A percentile compares a stretch with the other conserved stretches of the same genome.
Conservation (phyloP, 2,797 vertebrate species). For the Megaceryle alcyon region DNA sequence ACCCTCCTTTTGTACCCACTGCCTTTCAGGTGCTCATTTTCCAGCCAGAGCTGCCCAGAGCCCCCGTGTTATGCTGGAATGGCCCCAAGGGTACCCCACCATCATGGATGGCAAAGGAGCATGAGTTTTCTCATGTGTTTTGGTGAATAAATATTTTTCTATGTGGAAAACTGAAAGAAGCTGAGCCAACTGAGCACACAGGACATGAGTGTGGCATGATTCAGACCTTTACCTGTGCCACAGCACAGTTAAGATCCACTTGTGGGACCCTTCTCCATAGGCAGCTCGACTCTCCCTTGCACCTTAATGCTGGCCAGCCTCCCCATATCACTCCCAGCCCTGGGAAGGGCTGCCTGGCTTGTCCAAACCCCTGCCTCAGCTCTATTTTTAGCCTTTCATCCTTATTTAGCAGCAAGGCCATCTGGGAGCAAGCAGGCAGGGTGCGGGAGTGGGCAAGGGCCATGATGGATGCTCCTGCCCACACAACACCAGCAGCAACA, state of each 20-base stretch:
- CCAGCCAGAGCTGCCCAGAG: neutral
- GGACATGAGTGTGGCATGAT: neutral
- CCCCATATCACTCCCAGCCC: neutral
- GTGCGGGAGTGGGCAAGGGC: conserved; percentile 7
- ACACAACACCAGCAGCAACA: neutral
- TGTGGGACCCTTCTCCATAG: neutral
- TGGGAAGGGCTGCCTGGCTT: conserved; percentile 13
- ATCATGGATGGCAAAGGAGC: rapidly evolving
- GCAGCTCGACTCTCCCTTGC: neutral
- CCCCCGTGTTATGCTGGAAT: rapidly evolving
- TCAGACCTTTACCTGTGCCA: neutral
- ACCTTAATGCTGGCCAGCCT: rapidly evolving
- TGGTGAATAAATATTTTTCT: neutral
- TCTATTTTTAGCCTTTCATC: conserved; percentile 80
- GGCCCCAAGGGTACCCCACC: rapidly evolving
- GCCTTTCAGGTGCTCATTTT: neutral
- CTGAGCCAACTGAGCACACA: neutral
- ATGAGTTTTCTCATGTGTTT: neutral
- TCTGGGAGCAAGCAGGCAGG: neutral
- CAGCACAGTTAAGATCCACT: rapidly evolving
- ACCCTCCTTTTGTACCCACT: neutral
- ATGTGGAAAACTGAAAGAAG: neutral
- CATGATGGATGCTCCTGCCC: neutral
- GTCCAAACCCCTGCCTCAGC: conserved; percentile 10
- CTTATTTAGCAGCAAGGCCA: conserved; percentile 80